Evolutionary conservation across 2,797 vertebrate genomes (phyloP), one percentile per base, ranked within the genome.

Genomic region (Aulostomus chinensis): DNA sequence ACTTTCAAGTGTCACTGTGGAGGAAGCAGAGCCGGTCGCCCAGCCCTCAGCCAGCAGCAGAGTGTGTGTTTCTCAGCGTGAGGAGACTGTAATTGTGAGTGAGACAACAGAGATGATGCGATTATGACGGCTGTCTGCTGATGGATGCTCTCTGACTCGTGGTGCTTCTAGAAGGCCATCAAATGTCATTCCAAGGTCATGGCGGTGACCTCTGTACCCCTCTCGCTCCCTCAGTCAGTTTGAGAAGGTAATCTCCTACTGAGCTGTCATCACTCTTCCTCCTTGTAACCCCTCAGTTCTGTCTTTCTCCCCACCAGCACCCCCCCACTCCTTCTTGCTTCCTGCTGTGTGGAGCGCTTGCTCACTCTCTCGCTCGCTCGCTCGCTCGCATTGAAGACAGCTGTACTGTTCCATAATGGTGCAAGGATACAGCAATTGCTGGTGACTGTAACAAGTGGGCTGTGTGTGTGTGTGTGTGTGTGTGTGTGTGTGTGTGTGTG

Each of bases 361-460:
- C n/a, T 20, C 9, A 4, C 8, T 26, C 16, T 7, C 24, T 16
- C 8, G 4, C 7, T 10, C 5, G 2, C 20, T n/a, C 10, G n/a
- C n/a, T n/a, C n/a, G n/a, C n/a, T n/a, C n/a, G n/a, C n/a, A n/a
- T n/a, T n/a, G n/a, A 62, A 51, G 39, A 12, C 42, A 10, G 14
- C 28, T 0, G 11, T 56, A 62, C 35, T 59, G 55, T 50, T 48
- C 51, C 24, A 17, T 49, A 45, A 35, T 28, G 43, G 32, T 54
- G 39, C 39, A 54, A 24, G 13, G 56, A 68, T 50, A 47, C 38
- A 31, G 28, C 59, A 58, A 39, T 65, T 65, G 62, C 25, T 28
- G 31, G 24, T 51, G 18, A 12, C 45, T 26, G 20, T 49, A 63
- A 56, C 34, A 48, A 60, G 49, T 43, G 41, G 14, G n/a, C 3